These are phyloP conservation scores for Sinohyriopsis cumingii DNA, from an alignment of 2,888 invertebrate species.

Conservation along the genomic window DNA sequence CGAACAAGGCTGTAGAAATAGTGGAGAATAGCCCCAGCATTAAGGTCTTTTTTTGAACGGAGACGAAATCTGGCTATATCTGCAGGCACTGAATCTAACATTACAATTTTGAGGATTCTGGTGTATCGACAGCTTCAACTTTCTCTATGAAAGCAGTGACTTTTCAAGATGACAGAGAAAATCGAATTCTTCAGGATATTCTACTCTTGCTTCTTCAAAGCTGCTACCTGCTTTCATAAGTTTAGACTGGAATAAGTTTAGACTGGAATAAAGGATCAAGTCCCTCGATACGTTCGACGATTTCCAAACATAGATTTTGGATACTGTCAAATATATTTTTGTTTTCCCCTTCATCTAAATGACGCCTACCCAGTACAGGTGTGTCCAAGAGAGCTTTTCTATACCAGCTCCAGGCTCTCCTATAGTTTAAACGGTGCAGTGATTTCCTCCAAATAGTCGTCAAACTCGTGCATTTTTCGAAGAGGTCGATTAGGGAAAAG, in stretches of 20 bases:
- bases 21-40: conserved; percentile 2
- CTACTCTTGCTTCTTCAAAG: conserved; percentile 15
- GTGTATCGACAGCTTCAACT: not conserved
- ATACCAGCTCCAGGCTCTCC: not conserved
- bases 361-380: conserved; percentile 5
- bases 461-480: conserved; percentile 4
- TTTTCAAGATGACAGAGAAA: conserved; percentile 18
- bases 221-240: conserved; percentile 19
- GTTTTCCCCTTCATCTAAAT: conserved; percentile 5
- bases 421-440: not conserved
- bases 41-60: conserved; percentile 1
- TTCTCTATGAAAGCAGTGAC: conserved; percentile 4
- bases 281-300: conserved; percentile 14
- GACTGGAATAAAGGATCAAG: conserved; percentile 12
- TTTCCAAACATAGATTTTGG: not conserved
- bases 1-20: conserved; percentile 7
- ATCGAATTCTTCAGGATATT: conserved; percentile 26
- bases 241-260: conserved; percentile 9
- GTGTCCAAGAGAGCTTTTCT: conserved; percentile 3
- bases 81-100: not conserved
- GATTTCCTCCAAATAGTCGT: conserved; percentile 11
- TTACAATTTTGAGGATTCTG: no score
- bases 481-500: conserved; percentile 20
- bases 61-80: conserved; percentile 8
- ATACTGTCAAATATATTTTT: conserved; percentile 6